Conservation (phyloP, 2,113 vertebrate species). For the Misgurnus mizolepis region DNA sequence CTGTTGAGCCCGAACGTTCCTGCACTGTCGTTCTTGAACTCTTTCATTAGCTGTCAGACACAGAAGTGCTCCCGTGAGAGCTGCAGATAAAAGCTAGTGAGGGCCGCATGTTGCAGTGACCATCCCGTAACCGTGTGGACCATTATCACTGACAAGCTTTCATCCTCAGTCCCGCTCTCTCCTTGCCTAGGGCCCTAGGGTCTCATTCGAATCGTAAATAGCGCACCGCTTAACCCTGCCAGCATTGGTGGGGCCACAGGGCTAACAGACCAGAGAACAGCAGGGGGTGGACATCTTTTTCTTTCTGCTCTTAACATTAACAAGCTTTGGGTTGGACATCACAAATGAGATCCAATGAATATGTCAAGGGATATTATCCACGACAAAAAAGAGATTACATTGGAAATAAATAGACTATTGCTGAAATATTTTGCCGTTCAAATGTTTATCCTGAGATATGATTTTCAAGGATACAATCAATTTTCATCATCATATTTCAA, state of each 20-base stretch:
- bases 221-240: constrained; percentile 28
- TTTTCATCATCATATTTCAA: too few relatives aligned
- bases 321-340: neutral
- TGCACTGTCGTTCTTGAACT: constrained; percentile 26
- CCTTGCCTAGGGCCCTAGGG: constrained; percentile 5
- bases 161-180: constrained; percentile 53
- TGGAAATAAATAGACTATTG: too few relatives aligned
- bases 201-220: constrained; percentile 49
- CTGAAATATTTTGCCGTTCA: too few relatives aligned
- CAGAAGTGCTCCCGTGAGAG: constrained; percentile 64
- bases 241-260: constrained; percentile 2
- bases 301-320: neutral
- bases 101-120: constrained; percentile 59
- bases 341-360: neutral
- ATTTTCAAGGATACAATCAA: too few relatives aligned
- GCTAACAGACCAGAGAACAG: constrained; percentile 3
- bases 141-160: constrained; percentile 73
- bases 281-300: neutral
- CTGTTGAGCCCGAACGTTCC: constrained; percentile 43
- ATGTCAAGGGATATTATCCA: too few relatives aligned
- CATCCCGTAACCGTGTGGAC: constrained; percentile 63
- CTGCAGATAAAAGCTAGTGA: constrained; percentile 68
- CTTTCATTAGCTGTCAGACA: constrained; percentile 70
- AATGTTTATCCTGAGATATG: too few relatives aligned
- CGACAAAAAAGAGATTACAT: too few relatives aligned